These are phyloP conservation scores for Sylvilagus bachmani DNA, from an alignment of 2,113 vertebrate genomes.

Conservation along the genomic window DNA sequence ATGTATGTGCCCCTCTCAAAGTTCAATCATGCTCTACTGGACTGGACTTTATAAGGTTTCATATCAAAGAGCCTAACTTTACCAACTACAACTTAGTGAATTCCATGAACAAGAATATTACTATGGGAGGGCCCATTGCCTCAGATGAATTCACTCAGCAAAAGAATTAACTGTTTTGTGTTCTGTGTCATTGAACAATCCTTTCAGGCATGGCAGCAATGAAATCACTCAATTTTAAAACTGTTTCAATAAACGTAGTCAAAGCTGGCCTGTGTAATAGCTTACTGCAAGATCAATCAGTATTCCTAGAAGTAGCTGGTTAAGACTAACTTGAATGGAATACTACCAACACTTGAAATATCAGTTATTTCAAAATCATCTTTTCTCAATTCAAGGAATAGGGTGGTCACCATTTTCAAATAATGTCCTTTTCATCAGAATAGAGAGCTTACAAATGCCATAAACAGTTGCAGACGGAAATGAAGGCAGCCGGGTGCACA, in stretches of 20 bases:
- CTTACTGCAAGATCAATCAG: not conserved
- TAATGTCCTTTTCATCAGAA: slow-evolving; percentile 53
- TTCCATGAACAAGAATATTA: not conserved
- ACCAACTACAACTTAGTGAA: not conserved
- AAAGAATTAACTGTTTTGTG: not conserved
- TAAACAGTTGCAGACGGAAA: slow-evolving; percentile 70
- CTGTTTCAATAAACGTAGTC: not conserved
- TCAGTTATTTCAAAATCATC: slow-evolving; percentile 67
- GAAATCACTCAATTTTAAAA: slow-evolving; percentile 20
- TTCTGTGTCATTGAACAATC: not conserved
- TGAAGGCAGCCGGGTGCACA: not conserved
- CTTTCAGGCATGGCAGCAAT: not conserved
- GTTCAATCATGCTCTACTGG: not conserved
- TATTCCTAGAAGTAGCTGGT: slow-evolving; percentile 38
- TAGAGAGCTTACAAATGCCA: slow-evolving; percentile 61
- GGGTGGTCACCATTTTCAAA: slow-evolving; percentile 68
- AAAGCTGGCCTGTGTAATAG: not conserved
- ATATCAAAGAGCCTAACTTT: not conserved
- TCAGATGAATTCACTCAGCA: not conserved
- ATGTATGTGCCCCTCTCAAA: not conserved
- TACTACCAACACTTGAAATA: slow-evolving; percentile 29
- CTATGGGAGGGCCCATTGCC: not conserved
- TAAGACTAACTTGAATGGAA: slow-evolving; percentile 35
- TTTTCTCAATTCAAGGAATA: slow-evolving; percentile 54
- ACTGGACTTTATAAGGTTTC: not conserved